These are phyloP conservation scores for Geotria australis DNA, from an alignment of 2,797 vertebrate genomes.

Conservation along the genomic window DNA sequence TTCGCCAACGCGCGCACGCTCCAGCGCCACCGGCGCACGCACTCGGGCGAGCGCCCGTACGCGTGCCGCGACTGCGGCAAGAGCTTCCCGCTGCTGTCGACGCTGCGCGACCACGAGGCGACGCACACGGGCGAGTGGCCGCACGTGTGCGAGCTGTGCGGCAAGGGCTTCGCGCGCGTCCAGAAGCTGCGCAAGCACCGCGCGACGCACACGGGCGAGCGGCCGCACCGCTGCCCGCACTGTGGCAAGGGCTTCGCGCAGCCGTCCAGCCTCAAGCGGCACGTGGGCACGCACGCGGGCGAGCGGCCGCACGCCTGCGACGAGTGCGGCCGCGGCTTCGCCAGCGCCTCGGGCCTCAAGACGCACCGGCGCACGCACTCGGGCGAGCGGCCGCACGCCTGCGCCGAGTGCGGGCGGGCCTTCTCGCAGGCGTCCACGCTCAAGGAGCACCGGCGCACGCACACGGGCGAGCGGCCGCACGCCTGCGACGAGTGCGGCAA, in stretches of 20 bases:
- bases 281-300: background rate
- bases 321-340: background rate
- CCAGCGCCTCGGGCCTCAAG: background rate
- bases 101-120: background rate
- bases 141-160: background rate
- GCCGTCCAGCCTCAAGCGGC: background rate
- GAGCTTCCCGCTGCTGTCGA: background rate
- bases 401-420: background rate
- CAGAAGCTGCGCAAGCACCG: background rate
- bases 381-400: background rate
- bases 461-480: background rate
- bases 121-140: background rate
- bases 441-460: background rate
- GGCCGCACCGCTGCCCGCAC: background rate
- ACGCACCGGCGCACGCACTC: background rate
- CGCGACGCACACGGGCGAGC: background rate
- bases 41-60: background rate
- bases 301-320: background rate
- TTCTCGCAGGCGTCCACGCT: background rate
- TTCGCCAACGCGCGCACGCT: background rate
- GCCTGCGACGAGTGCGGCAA: background rate
- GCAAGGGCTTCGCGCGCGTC: background rate
- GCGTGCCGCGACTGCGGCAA: background rate
- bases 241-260: background rate
- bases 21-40: background rate